Evolutionary conservation across 2,113 vertebrate genomes (phyloP).

Genomic region (Madoqua kirkii): DNA sequence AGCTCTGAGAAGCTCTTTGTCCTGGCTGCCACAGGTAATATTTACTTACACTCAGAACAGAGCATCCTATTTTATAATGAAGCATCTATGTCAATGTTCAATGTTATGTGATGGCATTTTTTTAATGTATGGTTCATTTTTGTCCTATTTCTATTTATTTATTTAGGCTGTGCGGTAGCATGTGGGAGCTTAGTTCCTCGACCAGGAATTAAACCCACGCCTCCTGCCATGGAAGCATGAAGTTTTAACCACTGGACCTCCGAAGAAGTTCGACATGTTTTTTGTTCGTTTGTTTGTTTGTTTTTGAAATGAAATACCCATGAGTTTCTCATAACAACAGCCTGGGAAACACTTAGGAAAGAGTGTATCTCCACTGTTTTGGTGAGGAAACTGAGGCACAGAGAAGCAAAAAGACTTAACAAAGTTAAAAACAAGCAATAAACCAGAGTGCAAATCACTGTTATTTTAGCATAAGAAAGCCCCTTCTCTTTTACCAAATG

Average conservation of each 20-base stretch:
- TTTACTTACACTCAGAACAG: background rate
- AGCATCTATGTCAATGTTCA: background rate
- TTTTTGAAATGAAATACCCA: background rate
- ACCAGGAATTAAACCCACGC: background rate
- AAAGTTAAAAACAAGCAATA: background rate
- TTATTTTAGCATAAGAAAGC: background rate
- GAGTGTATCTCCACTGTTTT: background rate
- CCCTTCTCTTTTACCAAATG: background rate
- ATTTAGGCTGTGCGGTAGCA: background rate
- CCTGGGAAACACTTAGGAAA: background rate
- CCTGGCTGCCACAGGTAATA: background rate
- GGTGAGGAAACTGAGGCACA: background rate
- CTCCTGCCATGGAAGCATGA: background rate
- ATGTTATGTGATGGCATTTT: background rate
- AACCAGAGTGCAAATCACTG: background rate
- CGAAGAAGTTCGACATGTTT: background rate
- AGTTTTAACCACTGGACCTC: background rate
- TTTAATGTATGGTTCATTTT: background rate
- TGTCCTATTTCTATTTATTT: background rate
- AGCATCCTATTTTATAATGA: background rate
- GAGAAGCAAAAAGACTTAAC: background rate
- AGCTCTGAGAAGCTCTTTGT: background rate
- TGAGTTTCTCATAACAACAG: background rate
- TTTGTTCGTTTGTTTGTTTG: background rate
- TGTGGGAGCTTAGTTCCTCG: background rate